Evolutionary conservation across 2,888 invertebrate species (phyloP).

Genomic region (Drosophila setosimentum): DNA sequence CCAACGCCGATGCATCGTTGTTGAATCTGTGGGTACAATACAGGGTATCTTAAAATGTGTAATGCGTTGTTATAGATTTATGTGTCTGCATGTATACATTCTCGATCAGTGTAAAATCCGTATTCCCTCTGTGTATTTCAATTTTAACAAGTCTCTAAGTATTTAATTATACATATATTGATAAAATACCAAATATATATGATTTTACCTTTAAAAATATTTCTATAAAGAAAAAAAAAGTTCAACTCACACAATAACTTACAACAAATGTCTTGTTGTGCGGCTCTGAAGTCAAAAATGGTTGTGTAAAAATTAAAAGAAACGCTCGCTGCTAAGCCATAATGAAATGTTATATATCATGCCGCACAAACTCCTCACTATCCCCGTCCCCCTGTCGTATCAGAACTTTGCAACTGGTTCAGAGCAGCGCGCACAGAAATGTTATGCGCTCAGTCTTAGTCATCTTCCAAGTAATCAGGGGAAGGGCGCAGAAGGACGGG

Average conservation of each 20-base stretch:
- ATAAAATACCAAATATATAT: background rate
- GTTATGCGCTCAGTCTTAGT: constrained; percentile 31
- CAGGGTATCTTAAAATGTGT: background rate
- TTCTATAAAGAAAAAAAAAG: background rate
- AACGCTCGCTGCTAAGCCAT: constrained; percentile 42
- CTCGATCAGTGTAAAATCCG: background rate
- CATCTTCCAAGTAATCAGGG: background rate
- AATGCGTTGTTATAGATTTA: background rate
- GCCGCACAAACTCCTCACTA: constrained; percentile 10
- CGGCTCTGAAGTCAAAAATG: background rate
- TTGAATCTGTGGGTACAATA: background rate
- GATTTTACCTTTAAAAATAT: background rate
- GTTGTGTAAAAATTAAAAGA: constrained; percentile 40
- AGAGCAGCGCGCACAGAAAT: constrained; percentile 35
- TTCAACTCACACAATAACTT: background rate
- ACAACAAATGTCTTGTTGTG: background rate
- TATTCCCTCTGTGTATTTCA: background rate
- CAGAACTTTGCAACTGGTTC: constrained; percentile 51
- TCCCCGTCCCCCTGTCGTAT: background rate
- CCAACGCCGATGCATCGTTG: constrained; percentile 21
- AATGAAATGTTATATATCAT: constrained; percentile 65
- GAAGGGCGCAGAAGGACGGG: too few relatives aligned
- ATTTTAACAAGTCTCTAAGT: background rate
- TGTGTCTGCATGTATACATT: background rate
- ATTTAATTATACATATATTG: background rate